phyloP scores from a whole-genome alignment of 2,888 invertebrate genomes.

The Dromius quadrimaculatus region DNA sequence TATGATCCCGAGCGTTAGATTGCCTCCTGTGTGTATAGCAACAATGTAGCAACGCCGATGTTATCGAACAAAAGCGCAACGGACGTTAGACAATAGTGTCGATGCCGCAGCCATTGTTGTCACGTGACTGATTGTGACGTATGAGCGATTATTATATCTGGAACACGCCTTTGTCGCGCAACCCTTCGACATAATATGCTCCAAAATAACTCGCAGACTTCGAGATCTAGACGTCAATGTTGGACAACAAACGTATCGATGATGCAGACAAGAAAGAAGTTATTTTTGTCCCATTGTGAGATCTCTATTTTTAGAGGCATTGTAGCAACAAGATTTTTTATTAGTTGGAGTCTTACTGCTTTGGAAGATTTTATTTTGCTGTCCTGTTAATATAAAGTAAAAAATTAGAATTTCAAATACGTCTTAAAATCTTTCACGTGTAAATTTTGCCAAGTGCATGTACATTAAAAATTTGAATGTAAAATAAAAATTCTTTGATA shows the following conservation, averaged over 20 bases:
- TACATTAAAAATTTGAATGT: slow-evolving; percentile 47
- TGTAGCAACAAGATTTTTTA: background rate
- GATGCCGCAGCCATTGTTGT: slow-evolving; percentile 61
- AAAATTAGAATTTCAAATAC: slow-evolving; percentile 41
- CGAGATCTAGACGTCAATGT: slow-evolving; percentile 18
- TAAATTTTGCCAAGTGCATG: slow-evolving; percentile 45
- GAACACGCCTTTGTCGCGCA: slow-evolving; percentile 51
- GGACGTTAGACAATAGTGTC: slow-evolving; percentile 46
- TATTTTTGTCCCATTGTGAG: slow-evolving; percentile 14
- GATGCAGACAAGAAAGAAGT: slow-evolving; percentile 9
- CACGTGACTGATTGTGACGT: slow-evolving; percentile 64
- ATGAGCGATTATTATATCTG: slow-evolving; percentile 60
- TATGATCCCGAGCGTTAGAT: slow-evolving; percentile 24
- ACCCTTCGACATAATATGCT: slow-evolving; percentile 32
- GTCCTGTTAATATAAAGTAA: slow-evolving; percentile 16
- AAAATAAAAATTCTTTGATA: slow-evolving; percentile 51
- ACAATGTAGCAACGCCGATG: slow-evolving; percentile 42
- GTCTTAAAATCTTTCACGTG: slow-evolving; percentile 32
- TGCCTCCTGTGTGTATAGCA: slow-evolving; percentile 24
- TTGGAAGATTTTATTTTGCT: background rate
- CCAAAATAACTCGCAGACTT: slow-evolving; percentile 25
- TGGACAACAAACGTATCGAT: slow-evolving; percentile 40
- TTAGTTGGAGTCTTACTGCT: background rate
- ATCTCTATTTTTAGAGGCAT: background rate
- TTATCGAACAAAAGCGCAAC: slow-evolving; percentile 56